phyloP scores from a whole-genome alignment of 2,113 vertebrate genomes.

The Sclerurus mexicanus region DNA sequence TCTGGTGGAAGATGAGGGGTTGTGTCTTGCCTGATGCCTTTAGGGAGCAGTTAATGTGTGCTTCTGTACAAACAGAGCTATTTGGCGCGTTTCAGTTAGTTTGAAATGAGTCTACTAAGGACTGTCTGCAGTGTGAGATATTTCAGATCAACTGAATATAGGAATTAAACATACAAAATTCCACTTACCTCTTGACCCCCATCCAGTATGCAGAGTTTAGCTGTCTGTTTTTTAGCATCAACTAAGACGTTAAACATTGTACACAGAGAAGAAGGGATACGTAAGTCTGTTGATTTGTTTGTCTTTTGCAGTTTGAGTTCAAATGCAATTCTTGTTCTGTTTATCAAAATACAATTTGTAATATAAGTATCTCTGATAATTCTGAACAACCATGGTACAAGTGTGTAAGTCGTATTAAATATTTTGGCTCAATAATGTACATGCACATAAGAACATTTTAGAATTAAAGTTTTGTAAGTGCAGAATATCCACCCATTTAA shows the following conservation, averaged over 20 bases:
- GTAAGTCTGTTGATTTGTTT: slow-evolving; percentile 86
- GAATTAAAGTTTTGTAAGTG: neutral
- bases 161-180: neutral
- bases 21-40: neutral
- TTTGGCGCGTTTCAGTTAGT: neutral
- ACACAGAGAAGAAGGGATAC: slow-evolving; percentile 86
- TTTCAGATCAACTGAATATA: neutral
- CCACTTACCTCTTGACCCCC: slow-evolving; percentile 87
- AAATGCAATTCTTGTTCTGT: slow-evolving; percentile 92
- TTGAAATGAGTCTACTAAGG: neutral
- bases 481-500: neutral
- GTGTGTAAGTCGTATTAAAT: neutral
- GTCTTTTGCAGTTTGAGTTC: slow-evolving; percentile 90
- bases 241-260: slow-evolving; percentile 97
- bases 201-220: slow-evolving; percentile 91
- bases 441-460: neutral
- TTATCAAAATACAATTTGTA: slow-evolving; percentile 57
- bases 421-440: slow-evolving; percentile 2
- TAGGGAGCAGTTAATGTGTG: neutral
- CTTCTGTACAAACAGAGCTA: neutral
- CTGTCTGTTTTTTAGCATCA: slow-evolving; percentile 91
- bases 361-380: neutral
- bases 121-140: neutral
- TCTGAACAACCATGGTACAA: neutral
- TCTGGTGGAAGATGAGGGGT: neutral